Evolutionary conservation across 2,113 vertebrate species (phyloP).

Genomic region (Corapipo altera): DNA sequence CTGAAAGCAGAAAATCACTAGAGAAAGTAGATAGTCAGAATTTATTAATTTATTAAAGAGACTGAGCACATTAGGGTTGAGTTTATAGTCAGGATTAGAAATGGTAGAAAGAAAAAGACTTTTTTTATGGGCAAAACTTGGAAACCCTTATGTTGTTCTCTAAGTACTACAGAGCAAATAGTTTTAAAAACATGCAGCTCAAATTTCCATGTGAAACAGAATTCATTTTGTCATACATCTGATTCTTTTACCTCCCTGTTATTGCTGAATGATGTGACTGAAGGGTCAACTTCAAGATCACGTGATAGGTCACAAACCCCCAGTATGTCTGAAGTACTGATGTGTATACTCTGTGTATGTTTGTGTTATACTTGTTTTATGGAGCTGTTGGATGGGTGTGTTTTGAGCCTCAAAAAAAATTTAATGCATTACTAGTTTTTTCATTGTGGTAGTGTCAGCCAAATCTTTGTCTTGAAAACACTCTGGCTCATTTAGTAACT

Average conservation of each 20-base stretch:
- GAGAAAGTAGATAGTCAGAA: neutral
- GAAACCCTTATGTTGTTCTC: neutral
- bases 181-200: neutral
- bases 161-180: neutral
- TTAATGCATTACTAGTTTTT: neutral
- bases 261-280: neutral
- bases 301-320: neutral
- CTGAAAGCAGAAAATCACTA: neutral
- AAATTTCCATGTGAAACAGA: fast-evolving
- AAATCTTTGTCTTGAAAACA: neutral
- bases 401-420: neutral
- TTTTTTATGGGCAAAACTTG: neutral
- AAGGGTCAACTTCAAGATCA: neutral
- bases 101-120: neutral
- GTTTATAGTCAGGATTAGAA: neutral
- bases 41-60: neutral
- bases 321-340: neutral
- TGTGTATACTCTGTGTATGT: neutral
- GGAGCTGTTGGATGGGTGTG: neutral
- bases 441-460: neutral
- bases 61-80: neutral
- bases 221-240: neutral
- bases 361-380: neutral
- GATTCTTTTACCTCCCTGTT: neutral
- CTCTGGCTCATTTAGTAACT: neutral